Conservation (phyloP, 2,797 vertebrate genomes). For the Premnoplex brunnescens region DNA sequence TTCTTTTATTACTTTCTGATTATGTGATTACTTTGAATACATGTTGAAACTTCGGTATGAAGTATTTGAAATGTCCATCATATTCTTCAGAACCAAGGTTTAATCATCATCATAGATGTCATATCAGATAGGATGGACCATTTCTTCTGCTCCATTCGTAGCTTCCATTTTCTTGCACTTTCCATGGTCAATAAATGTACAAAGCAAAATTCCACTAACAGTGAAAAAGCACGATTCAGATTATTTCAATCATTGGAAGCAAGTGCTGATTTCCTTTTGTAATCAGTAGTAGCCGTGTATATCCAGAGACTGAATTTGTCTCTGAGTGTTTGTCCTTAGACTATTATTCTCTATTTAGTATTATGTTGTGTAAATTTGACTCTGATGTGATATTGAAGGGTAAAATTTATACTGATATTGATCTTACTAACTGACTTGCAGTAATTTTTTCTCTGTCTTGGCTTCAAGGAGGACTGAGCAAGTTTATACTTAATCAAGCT, state of each 20-base stretch:
- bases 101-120: not conserved
- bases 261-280: not conserved
- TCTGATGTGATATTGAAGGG: not conserved
- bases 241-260: not conserved
- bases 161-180: not conserved
- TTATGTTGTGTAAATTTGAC: not conserved
- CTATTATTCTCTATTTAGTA: not conserved
- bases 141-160: not conserved
- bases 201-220: not conserved
- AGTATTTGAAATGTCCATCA: not conserved
- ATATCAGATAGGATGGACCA: not conserved
- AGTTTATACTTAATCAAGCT: not conserved
- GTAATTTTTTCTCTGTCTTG: not conserved
- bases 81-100: not conserved
- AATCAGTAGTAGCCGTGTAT: rapidly evolving
- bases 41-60: not conserved
- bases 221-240: not conserved
- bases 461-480: not conserved
- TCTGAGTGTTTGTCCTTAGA: not conserved
- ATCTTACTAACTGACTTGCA: not conserved
- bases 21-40: not conserved
- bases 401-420: not conserved
- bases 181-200: not conserved
- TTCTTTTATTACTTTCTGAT: not conserved
- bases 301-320: not conserved